Evolutionary conservation across 2,888 invertebrate species (phyloP).

Genomic region (Scaptomyza cyrtandrae): DNA sequence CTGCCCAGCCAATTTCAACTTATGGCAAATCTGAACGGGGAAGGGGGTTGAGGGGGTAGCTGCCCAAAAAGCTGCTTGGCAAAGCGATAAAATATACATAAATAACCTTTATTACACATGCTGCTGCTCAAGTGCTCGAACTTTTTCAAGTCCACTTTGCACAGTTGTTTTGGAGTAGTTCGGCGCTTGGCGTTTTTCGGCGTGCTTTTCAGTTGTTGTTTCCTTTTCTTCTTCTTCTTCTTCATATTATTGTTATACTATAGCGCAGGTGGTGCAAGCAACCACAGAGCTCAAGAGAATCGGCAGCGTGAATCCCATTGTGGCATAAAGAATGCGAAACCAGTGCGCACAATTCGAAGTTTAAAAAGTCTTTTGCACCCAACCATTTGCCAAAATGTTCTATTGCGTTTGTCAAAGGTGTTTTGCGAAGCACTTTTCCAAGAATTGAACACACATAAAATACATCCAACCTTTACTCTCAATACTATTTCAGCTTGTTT

Average conservation of each 20-base stretch:
- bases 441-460: conserved; percentile 3
- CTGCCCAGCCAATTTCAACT: conserved; percentile 51
- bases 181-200: conserved; percentile 49
- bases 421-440: not conserved
- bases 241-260: conserved; percentile 1
- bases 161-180: conserved; percentile 74
- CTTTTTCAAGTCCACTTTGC: conserved; percentile 79
- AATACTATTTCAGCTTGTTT: not conserved
- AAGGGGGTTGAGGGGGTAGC: not conserved
- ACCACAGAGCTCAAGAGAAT: conserved; percentile 12
- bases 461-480: not conserved
- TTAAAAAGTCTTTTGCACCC: conserved; percentile 20
- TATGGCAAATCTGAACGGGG: conserved; percentile 1
- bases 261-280: conserved; percentile 28
- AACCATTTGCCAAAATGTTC: conserved; percentile 19
- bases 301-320: conserved; percentile 24
- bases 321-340: conserved; percentile 32
- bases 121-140: conserved; percentile 74
- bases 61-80: conserved; percentile 28
- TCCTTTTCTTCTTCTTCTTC: conserved; percentile 1
- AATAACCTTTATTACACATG: conserved; percentile 80
- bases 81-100: conserved; percentile 74
- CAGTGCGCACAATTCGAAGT: conserved; percentile 46
- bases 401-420: conserved; percentile 18
- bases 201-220: conserved; percentile 32